A percentile compares a stretch with the other conserved stretches of the same genome.
Evolutionary conservation across 2,797 vertebrate species (phyloP).

Genomic region (Gastrophryne carolinensis): DNA sequence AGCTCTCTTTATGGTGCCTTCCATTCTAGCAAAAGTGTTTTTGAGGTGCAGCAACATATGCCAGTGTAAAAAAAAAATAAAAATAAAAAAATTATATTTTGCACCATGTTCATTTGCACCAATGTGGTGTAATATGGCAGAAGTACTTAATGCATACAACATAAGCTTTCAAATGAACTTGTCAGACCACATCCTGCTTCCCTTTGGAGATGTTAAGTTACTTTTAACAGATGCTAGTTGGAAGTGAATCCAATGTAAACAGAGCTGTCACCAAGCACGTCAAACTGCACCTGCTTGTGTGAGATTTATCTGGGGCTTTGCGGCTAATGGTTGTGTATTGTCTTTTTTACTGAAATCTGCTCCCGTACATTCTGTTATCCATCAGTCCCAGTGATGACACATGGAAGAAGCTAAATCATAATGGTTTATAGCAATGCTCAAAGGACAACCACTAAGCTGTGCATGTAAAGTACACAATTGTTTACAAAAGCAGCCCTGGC

Average conservation of each 20-base stretch:
- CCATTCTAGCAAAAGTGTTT: too few relatives aligned
- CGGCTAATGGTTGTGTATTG: neutral
- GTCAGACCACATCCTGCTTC: neutral
- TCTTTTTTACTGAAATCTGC: neutral
- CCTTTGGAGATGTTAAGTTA: neutral
- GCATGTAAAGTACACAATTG: too few relatives aligned
- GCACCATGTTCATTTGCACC: too few relatives aligned
- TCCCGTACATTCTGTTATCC: neutral
- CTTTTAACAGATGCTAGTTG: conserved; percentile 5
- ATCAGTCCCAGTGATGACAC: neutral
- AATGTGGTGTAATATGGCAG: too few relatives aligned
- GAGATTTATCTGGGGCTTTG: neutral
- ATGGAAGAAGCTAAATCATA: neutral
- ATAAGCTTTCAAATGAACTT: neutral
- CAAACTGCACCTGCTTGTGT: neutral
- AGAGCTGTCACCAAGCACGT: conserved; percentile 5
- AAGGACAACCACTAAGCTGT: too few relatives aligned
- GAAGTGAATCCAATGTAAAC: neutral
- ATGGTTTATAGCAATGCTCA: neutral
- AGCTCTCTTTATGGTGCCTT: too few relatives aligned
- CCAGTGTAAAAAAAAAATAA: too few relatives aligned
- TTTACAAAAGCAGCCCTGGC: too few relatives aligned
- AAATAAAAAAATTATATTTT: too few relatives aligned
- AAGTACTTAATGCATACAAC: neutral
- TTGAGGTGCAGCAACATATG: too few relatives aligned